Base-by-base conservation (phyloP, 2,888 invertebrate genomes). In the Andrena haemorrhoa region DNA sequence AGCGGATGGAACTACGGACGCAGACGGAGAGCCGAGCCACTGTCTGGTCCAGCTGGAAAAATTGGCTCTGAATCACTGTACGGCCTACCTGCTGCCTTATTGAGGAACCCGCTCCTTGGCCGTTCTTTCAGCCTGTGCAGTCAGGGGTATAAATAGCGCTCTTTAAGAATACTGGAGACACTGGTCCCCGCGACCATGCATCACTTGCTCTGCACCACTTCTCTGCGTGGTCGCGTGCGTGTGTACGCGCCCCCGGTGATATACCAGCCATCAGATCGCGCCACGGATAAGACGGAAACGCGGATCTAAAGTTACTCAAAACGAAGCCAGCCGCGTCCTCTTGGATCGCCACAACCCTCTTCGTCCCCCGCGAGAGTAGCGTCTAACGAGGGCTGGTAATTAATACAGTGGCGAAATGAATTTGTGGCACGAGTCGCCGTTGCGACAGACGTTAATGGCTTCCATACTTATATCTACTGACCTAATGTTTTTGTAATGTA, bases 21-120 rank as follows among this genome's bases (percentile, higher is more conserved):
- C 81, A 85, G 87, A 84, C 81, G 75, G 86, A 83, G 90, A 82
- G 75, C 76, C 85, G 79, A 89, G 86, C 85, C 88, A 89, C 87
- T 83, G 88, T 89, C 91, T 91, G 90, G 89, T 86, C 85, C 86
- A 82, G 86, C 75, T 87, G 88, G 87, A 91, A 91, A 91, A 91
- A 91, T 89, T 80, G 75, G 63, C 84, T 89, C 91, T 92, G 92
- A 92, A 91, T 92, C 92, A 92, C 90, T 88, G 88, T 85, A 85
- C 90, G 82, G 89, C 92, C 92, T 92, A 92, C 92, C 92, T 91
- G 91, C 90, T 91, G 89, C 92, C 92, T 91, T 93, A 92, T 93
- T 90, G 91, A 93, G 92, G 91, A 91, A 92, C 91, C 85, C 90
- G 91, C 91, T 92, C 84, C 83, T 74, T 78, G 79, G 78, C 84